These are phyloP conservation scores for Axea sp. DNA, from an alignment of 2,888 invertebrate genomes.

Conservation along the genomic window DNA sequence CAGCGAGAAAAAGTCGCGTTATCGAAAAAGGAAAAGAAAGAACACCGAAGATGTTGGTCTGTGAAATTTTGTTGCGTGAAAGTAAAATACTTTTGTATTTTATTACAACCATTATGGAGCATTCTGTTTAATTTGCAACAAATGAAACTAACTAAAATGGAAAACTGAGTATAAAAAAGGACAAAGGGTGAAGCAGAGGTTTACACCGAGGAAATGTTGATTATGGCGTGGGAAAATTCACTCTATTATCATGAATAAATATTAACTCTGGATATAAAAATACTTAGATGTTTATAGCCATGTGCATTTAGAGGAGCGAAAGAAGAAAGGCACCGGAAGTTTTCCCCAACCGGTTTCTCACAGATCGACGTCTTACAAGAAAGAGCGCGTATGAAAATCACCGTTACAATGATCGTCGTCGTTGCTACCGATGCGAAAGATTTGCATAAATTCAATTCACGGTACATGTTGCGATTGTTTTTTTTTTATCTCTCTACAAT, in stretches of 20 bases:
- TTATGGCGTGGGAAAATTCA: not conserved
- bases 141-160: too few relatives aligned
- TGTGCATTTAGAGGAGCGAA: slow-evolving; percentile 15
- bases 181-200: too few relatives aligned
- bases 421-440: slow-evolving; percentile 24
- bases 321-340: slow-evolving; percentile 46
- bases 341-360: slow-evolving; percentile 58
- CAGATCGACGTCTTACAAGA: slow-evolving; percentile 53
- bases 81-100: too few relatives aligned
- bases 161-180: too few relatives aligned
- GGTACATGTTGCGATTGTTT: slow-evolving; percentile 1
- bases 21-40: slow-evolving; percentile 1
- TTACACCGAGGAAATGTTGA: not conserved
- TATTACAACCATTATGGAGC: too few relatives aligned
- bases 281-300: not conserved
- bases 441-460: slow-evolving; percentile 33
- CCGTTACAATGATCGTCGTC: slow-evolving; percentile 57
- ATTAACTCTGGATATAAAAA: slow-evolving; percentile 15
- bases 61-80: too few relatives aligned
- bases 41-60: too few relatives aligned
- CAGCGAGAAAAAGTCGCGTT: slow-evolving; percentile 7
- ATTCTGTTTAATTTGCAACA: too few relatives aligned
- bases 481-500: slow-evolving; percentile 13
- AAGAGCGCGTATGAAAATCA: slow-evolving; percentile 61
- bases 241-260: slow-evolving; percentile 25